Evolutionary conservation across 1,140 invertebrate genomes (phyloP), one percentile per base, ranked within the genome.

Genomic region (Vollenhovia emeryi): DNA sequence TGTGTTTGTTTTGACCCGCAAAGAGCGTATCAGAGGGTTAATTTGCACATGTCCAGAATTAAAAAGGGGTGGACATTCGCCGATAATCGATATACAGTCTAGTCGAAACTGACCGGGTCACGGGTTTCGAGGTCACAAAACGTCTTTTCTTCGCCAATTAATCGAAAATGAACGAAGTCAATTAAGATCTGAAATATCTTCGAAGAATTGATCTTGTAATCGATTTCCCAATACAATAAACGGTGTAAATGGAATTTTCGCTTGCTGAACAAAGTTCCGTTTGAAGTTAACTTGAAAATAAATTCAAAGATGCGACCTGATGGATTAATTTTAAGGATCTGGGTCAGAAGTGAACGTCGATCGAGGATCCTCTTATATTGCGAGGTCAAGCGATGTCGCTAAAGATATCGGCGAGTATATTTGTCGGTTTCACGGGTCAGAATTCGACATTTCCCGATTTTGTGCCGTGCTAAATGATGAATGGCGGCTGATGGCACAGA

Each of bases 331-430:
- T 2, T 40, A 45, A 48, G 33, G 21, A 88, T 85, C 27, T 88
- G 11, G 86, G 87, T 87, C 82, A 85, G 76, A 87, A 87, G 66
- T 85, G 66, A 84, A 79, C 33, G 43, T 79, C 40, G 24, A 87
- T 59, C 69, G 86, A 48, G 76, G 71, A 7, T 69, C 15, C 13
- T 45, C 27, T 82, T 43, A 83, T 45, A 57, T n/a, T 13, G 33
- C 36, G 59, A 30, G 33, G 13, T 36, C 85, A 40, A 73, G 64
- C 36, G 45, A 40, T 59, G 24, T 24, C 21, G 45, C 55, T 87
- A 80, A 87, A 87, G 60, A 86, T 79, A 74, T 18, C 27, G 36
- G 13, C 18, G 57, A 11, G 2, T 18, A n/a, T n/a, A 74, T 52
- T 43, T 13, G 50, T 1, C 36, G 30, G 13, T 45, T 43, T 45